phyloP scores from a whole-genome alignment of 2,888 invertebrate genomes.

The Rosalia funebris region DNA sequence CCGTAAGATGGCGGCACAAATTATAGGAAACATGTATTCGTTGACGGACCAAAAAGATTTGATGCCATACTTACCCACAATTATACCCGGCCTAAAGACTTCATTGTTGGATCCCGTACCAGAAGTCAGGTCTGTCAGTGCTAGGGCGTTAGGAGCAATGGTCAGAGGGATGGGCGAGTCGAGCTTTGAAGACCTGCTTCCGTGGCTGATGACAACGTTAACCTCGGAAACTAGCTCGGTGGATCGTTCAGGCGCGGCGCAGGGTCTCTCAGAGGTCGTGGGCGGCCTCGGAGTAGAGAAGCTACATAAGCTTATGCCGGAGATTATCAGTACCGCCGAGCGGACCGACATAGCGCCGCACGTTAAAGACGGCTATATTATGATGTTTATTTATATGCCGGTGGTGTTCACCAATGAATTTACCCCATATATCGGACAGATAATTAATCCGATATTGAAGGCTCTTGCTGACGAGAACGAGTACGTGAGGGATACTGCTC shows the following conservation, averaged over 20 bases:
- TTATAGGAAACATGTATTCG: constrained; percentile 99
- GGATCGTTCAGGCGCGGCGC: constrained; percentile 93
- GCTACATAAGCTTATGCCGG: constrained; percentile 96
- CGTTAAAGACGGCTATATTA: constrained; percentile 99
- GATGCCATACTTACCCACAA: constrained; percentile 93
- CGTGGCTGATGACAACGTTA: constrained; percentile 98
- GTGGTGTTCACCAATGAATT: constrained; percentile 96
- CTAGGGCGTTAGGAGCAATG: constrained; percentile 97
- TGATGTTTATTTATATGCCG: constrained; percentile 99
- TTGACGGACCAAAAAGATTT: constrained; percentile 98
- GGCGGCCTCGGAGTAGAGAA: constrained; percentile 95
- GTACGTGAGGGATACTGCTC: constrained; percentile 96
- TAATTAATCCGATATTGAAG: constrained; percentile 96
- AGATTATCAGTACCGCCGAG: constrained; percentile 94
- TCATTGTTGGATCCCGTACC: constrained; percentile 98
- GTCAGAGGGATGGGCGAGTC: constrained; percentile 96
- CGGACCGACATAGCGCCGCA: constrained; percentile 93
- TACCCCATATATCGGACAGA: constrained; percentile 88
- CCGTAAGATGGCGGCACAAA: constrained; percentile 98
- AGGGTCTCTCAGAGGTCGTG: constrained; percentile 93
- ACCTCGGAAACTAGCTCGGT: constrained; percentile 96
- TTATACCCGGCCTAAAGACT: constrained; percentile 95
- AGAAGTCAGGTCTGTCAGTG: constrained; percentile 95
- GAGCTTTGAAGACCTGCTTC: constrained; percentile 94
- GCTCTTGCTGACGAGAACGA: constrained; percentile 99